Percentiles rank a stretch among this genome's conserved stretches.
These are phyloP conservation scores for Dromaius novaehollandiae DNA, from an alignment of 2,113 vertebrate species.

Conservation along the genomic window DNA sequence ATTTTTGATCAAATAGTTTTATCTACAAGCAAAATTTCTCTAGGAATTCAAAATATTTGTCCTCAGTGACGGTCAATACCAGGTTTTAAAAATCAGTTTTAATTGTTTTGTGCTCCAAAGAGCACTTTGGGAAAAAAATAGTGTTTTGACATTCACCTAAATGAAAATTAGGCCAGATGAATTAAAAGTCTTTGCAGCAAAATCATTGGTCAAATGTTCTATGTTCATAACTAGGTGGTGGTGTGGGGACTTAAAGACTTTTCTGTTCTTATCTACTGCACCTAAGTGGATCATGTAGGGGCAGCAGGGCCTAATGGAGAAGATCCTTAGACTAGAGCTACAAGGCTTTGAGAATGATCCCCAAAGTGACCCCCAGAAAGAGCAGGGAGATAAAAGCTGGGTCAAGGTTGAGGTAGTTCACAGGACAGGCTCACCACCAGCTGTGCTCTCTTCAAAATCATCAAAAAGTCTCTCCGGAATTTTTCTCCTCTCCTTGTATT, in stretches of 20 bases:
- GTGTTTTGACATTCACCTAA: neutral
- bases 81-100: neutral
- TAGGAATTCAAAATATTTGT: neutral
- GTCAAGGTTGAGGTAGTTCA: neutral
- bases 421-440: accelerated
- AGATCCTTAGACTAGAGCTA: neutral
- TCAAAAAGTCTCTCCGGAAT: neutral
- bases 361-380: neutral
- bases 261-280: neutral
- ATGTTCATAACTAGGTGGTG: too few relatives aligned
- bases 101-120: neutral
- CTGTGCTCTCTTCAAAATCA: neutral
- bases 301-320: neutral
- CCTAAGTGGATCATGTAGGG: accelerated
- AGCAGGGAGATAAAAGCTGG: neutral
- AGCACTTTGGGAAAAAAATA: neutral
- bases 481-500: neutral
- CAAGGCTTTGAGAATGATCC: neutral
- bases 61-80: neutral
- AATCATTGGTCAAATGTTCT: neutral
- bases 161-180: neutral
- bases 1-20: neutral
- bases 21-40: neutral
- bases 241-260: neutral
- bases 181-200: neutral